Conservation (phyloP, 2,113 vertebrate genomes). For the Rhabdornis inornatus region DNA sequence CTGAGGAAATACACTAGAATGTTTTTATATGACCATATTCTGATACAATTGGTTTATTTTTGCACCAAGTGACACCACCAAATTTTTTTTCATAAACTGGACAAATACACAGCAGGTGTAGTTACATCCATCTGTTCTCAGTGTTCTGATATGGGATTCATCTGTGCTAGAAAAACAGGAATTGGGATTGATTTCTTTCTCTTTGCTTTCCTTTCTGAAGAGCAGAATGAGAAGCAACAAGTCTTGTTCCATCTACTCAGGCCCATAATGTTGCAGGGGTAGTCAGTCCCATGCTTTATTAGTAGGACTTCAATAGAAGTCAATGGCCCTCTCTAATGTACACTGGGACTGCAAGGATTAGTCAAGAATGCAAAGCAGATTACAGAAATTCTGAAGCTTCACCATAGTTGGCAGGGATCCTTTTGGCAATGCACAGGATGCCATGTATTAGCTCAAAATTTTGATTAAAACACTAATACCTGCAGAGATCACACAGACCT, state of each 20-base stretch:
- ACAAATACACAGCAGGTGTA: conserved; percentile 9
- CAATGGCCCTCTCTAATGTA: neutral
- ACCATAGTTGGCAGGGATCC: neutral
- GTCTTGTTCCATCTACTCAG: neutral
- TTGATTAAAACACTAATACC: neutral
- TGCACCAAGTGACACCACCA: neutral
- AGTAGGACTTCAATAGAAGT: neutral
- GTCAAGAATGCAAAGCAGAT: neutral
- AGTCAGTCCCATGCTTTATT: neutral
- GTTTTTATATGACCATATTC: neutral
- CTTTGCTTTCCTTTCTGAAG: neutral
- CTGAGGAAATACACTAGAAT: neutral
- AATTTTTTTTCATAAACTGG: neutral
- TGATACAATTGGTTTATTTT: neutral
- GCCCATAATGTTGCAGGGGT: neutral
- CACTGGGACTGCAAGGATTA: neutral
- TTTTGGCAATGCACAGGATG: neutral
- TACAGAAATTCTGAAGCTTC: neutral
- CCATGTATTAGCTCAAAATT: neutral
- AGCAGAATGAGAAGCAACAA: neutral
- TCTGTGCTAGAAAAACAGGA: neutral
- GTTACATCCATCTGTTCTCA: neutral
- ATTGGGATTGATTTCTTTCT: neutral
- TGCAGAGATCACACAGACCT: neutral
- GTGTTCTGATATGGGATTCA: neutral